These are phyloP conservation scores for Parazoanthus swiftii DNA, from an alignment of 92 coral and sea anemone species.

Conservation along the genomic window DNA sequence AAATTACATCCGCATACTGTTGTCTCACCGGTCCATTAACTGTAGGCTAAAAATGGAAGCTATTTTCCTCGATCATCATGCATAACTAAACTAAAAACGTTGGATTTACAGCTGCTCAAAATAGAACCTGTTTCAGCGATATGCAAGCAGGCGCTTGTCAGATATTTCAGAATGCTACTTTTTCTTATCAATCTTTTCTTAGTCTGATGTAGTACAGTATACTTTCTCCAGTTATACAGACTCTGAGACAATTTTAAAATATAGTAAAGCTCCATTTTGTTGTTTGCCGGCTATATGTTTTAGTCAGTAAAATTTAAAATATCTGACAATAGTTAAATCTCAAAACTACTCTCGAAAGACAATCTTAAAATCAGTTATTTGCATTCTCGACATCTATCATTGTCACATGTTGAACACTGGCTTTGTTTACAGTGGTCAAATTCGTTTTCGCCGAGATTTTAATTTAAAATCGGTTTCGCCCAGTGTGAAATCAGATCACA, in stretches of 20 bases:
- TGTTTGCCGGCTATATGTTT: neutral
- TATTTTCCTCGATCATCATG: neutral
- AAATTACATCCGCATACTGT: neutral
- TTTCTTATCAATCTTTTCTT: neutral
- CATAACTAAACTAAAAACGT: too few species aligned
- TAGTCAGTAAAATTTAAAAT: too few species aligned
- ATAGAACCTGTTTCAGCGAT: too few species aligned
- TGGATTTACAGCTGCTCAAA: neutral
- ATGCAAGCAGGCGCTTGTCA: neutral
- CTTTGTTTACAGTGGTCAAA: slow-evolving; percentile 13
- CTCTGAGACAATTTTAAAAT: neutral
- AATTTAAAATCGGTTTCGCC: slow-evolving; percentile 2
- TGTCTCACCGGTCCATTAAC: neutral
- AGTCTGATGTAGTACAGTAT: too few species aligned
- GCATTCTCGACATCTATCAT: neutral
- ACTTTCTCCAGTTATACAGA: neutral
- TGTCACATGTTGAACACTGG: neutral
- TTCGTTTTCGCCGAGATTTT: neutral
- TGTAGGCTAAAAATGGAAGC: too few species aligned
- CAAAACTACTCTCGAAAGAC: neutral
- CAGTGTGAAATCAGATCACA: neutral
- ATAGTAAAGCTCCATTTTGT: too few species aligned
- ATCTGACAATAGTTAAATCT: neutral
- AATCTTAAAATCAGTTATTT: neutral
- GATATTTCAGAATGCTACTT: neutral